Percentiles rank a stretch among this genome's conserved stretches.
Evolutionary conservation across 2,888 invertebrate genomes (phyloP).

Genomic region (Schrankia costaestrigalis): DNA sequence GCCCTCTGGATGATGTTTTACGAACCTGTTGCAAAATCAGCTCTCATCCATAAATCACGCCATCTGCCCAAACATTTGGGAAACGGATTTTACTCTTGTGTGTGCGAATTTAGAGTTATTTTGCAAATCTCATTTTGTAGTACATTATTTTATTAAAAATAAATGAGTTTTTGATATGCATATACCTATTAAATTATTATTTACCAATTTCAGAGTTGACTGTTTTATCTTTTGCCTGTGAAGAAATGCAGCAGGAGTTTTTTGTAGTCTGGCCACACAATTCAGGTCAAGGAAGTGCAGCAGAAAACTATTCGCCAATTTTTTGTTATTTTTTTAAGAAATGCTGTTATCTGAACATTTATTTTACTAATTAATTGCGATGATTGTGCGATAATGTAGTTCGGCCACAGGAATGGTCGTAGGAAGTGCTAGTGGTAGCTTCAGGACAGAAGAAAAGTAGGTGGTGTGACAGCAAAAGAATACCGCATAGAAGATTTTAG

Average conservation of each 20-base stretch:
- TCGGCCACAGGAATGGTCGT: slow-evolving; percentile 42
- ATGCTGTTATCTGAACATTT: slow-evolving; percentile 54
- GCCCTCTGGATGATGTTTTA: too few relatives aligned
- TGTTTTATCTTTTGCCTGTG: slow-evolving; percentile 5
- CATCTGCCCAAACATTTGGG: too few relatives aligned
- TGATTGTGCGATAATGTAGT: slow-evolving; percentile 51
- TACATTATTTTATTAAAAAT: too few relatives aligned
- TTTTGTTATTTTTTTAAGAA: slow-evolving; percentile 59
- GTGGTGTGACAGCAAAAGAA: slow-evolving; percentile 58
- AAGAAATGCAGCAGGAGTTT: slow-evolving; percentile 16
- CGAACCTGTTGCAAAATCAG: too few relatives aligned
- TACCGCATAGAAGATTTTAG: slow-evolving; percentile 61
- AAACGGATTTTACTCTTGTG: too few relatives aligned
- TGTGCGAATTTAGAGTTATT: too few relatives aligned
- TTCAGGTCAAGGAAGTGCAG: slow-evolving; percentile 72
- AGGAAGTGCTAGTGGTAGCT: slow-evolving; percentile 47
- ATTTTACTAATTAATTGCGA: slow-evolving; percentile 32
- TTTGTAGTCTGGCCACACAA: slow-evolving; percentile 50
- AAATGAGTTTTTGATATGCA: too few relatives aligned
- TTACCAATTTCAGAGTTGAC: too few relatives aligned
- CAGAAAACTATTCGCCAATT: slow-evolving; percentile 50
- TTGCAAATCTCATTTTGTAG: too few relatives aligned
- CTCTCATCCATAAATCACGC: too few relatives aligned
- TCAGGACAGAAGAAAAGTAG: slow-evolving; percentile 46
- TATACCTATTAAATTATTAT: too few relatives aligned